Base-by-base conservation (phyloP, 2,888 invertebrate genomes). In the Sesia bembeciformis region DNA sequence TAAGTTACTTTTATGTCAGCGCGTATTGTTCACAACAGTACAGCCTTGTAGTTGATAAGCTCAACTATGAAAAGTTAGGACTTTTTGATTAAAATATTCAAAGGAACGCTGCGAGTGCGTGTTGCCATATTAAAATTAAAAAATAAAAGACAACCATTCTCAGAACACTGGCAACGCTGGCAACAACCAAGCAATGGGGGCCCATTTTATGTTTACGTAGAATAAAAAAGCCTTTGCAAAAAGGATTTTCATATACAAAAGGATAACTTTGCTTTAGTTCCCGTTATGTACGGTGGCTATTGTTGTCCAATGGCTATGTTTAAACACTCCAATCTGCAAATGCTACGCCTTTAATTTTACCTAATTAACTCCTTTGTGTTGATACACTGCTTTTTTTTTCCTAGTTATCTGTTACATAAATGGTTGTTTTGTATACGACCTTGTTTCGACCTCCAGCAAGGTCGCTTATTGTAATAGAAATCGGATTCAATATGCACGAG, bases 231-330 rank as follows among this genome's bases (percentile, higher is more conserved):
- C 62, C 64, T 68, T 68, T 73, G 73, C 72, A 77, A 74, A 23
- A 23, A 78, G 76, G 74, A 73, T 71, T 75, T 76, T 78, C 70
- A 72, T 72, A 72, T 63, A 81, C 79, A 81, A 82, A 82, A 80
- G 81, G 74, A 77, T 78, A 78, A 79, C 80, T 78, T 60, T 62
- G 67, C 72, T 72, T 67, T 76, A 76, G 77, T 76, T 76, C 66
- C 68, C 67, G 70, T 74, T 76, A 76, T 72, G 65, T 66, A 61
- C 62, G 57, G 57, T 49, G 62, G 59, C 67, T 59, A 70, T 75
- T 77, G 77, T 77, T 70, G 62, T 60, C 61, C 56, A 58, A 63
- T 62, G 64, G 63, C 57, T 63, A 67, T 67, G 68, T 67, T 72
- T 68, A 69, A 71, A 68, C 61, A 66, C 60, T 61, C 66, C 70